Evolutionary conservation across 2,797 vertebrate species (phyloP), one percentile per base, ranked within the genome.

Genomic region (Orestias chungarensis): DNA sequence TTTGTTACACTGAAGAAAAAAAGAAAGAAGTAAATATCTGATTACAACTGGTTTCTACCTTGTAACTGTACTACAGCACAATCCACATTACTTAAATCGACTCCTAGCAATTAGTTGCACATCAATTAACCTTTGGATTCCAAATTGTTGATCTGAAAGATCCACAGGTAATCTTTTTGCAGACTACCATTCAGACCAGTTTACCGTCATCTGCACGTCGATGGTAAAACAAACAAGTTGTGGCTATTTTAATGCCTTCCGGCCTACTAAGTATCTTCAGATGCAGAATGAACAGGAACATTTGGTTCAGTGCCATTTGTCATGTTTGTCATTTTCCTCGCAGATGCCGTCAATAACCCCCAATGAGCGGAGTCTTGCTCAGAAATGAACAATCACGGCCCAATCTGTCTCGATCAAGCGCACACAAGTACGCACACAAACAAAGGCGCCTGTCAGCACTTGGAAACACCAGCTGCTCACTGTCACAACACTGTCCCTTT

Each of bases 381-480:
- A 77, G 83, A 90, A 91, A 88, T 83, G 85, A 93, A 90, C 86
- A 88, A 88, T 90, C 88, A 87, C 83, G 82, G 82, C 76, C 82
- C 87, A 88, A 91, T 92, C 91, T 88, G 87, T 93, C 86, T 89
- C 87, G 82, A 86, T 91, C 88, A 88, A 73, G 74, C 52, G 25
- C 18, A 6, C 76, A 4, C 66, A 14, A 69, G 40, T 64, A 78
- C 73, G 49, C 14, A 6, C 4, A 71, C 46, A 55, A 76, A 75
- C 62, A 57, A 33, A 74, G 65, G 49, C 59, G 79, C 76, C 88
- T 88, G 86, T 92, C 92, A 89, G 85, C 80, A 87, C 80, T 81
- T 68, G 86, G 88, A 91, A 90, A 91, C 86, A 83, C 89, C 93
- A 93, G 93, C 89, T 93, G 92, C 87, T 93, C 85, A 79, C 85